Evolutionary conservation across 2,113 vertebrate genomes (phyloP).

Genomic region (Phocoena sinus): DNA sequence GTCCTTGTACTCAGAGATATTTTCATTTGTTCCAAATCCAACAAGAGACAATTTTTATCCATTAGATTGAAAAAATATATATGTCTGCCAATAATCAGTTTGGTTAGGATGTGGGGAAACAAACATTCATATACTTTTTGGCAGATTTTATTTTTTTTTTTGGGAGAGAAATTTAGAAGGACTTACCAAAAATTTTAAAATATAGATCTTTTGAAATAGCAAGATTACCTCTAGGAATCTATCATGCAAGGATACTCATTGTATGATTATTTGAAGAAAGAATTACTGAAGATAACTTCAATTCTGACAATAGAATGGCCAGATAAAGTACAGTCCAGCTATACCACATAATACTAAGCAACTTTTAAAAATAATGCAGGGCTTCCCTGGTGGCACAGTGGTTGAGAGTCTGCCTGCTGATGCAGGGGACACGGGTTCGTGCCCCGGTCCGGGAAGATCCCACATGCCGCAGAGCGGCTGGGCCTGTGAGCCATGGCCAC

Average conservation of each 20-base stretch:
- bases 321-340: neutral
- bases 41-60: neutral
- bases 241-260: neutral
- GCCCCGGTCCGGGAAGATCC: too few relatives aligned
- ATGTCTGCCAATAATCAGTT: neutral
- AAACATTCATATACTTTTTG: neutral
- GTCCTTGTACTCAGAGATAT: neutral
- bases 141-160: neutral
- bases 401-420: too few relatives aligned
- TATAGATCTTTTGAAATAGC: neutral
- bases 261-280: neutral
- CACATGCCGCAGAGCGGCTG: too few relatives aligned
- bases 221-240: neutral
- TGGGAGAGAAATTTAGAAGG: neutral
- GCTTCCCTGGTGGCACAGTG: too few relatives aligned
- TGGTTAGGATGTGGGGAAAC: neutral
- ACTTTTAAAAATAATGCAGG: neutral
- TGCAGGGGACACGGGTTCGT: too few relatives aligned
- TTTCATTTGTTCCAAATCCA: neutral
- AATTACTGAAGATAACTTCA: neutral
- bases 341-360: neutral
- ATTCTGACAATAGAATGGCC: neutral
- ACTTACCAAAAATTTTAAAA: neutral
- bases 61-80: neutral
- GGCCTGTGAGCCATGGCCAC: too few relatives aligned